Conservation (phyloP, 2,113 vertebrate genomes). For the Anoplopoma fimbria region DNA sequence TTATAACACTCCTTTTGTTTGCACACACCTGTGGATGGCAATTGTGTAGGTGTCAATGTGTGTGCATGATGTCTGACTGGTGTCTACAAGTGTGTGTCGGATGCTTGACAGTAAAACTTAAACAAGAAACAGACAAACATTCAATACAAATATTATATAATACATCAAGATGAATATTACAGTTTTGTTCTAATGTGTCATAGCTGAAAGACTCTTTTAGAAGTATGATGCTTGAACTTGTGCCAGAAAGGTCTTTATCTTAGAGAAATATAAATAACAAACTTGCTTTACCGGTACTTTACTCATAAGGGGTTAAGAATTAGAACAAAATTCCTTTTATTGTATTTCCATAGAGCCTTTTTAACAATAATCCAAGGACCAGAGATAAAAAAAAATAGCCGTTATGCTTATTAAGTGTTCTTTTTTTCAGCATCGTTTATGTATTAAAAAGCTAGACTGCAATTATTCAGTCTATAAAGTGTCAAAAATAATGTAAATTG, state of each 20-base stretch:
- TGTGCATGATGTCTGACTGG: background rate
- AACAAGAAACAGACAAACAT: background rate
- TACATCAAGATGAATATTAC: background rate
- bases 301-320: no score
- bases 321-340: background rate
- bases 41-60: background rate
- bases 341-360: background rate
- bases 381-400: background rate
- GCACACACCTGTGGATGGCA: conserved; percentile 68
- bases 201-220: background rate
- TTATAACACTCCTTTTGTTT: conserved; percentile 75
- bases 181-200: background rate
- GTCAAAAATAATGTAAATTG: background rate
- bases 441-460: background rate
- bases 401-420: background rate
- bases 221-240: background rate
- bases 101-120: background rate
- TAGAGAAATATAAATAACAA: background rate
- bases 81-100: background rate
- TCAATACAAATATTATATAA: background rate
- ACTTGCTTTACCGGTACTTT: background rate
- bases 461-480: background rate
- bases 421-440: background rate
- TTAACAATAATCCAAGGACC: no score
- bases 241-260: background rate